A percentile compares a stretch with the other conserved stretches of the same genome.
phyloP scores from a whole-genome alignment of 2,888 invertebrate species.

The Limnephilus lunatus region DNA sequence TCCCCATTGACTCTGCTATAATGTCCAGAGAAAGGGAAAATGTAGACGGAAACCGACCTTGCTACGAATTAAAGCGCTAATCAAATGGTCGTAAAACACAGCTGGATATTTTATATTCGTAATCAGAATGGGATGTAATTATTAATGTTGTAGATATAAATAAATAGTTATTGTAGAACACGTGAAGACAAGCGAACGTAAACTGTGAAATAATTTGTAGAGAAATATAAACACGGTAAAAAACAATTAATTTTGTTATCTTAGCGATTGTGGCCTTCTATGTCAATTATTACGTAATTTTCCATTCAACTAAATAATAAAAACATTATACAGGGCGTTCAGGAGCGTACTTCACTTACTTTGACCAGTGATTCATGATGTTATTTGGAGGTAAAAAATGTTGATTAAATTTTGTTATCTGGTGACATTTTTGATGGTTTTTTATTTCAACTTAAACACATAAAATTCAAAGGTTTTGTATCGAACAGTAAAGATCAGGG shows the following conservation, averaged over 20 bases:
- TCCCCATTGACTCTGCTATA: neutral
- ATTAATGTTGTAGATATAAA: neutral
- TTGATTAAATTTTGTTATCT: no score
- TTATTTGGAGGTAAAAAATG: no score
- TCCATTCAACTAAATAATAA: neutral
- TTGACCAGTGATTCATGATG: no score
- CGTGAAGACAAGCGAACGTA: neutral
- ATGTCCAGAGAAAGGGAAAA: neutral
- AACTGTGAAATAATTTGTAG: neutral
- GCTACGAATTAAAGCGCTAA: neutral
- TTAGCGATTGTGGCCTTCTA: neutral
- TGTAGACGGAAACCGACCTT: neutral
- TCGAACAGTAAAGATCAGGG: no score
- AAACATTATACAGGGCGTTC: neutral
- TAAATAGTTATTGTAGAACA: neutral
- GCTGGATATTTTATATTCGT: neutral
- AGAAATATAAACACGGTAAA: neutral
- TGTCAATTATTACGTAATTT: neutral
- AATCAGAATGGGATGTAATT: neutral
- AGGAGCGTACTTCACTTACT: no score
- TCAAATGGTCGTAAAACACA: constrained; percentile 12
- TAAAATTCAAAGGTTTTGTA: no score
- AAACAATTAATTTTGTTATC: neutral
- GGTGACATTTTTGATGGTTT: no score
- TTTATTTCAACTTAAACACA: no score